Evolutionary conservation across 2,888 invertebrate species (phyloP).

Genomic region (Brachyopa scutellaris): DNA sequence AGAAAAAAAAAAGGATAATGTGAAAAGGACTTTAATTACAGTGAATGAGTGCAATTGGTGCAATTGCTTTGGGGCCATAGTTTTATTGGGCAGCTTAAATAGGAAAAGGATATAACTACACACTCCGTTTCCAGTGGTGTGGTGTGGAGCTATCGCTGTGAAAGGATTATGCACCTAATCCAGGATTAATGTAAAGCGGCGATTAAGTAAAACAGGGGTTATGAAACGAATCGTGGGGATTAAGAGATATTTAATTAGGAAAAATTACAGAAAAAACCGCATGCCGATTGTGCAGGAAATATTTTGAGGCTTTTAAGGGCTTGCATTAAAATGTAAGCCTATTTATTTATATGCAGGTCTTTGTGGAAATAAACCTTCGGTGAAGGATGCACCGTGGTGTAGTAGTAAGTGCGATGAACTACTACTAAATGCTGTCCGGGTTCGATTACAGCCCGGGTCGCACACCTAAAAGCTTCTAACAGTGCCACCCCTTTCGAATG

Average conservation of each 20-base stretch:
- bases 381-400: too few relatives aligned
- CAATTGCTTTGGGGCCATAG: constrained; percentile 57
- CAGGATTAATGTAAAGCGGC: constrained; percentile 55
- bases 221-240: constrained; percentile 50
- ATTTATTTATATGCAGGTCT: too few relatives aligned
- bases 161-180: constrained; percentile 27
- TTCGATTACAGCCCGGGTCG: too few relatives aligned
- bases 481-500: too few relatives aligned
- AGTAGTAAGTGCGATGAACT: too few relatives aligned
- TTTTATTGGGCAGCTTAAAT: constrained; percentile 29
- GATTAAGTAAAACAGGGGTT: constrained; percentile 52
- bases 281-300: too few relatives aligned
- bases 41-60: constrained; percentile 9
- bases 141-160: constrained; percentile 17
- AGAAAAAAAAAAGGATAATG: constrained; percentile 23
- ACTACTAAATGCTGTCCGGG: too few relatives aligned
- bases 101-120: not conserved
- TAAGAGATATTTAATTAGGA: constrained; percentile 63
- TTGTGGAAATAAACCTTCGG: too few relatives aligned
- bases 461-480: too few relatives aligned
- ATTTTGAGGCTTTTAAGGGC: too few relatives aligned
- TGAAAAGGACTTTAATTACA: constrained; percentile 63
- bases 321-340: too few relatives aligned
- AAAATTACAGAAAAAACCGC: constrained; percentile 8
- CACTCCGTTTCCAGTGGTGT: not conserved